phyloP scores from a whole-genome alignment of 2,888 invertebrate genomes.

The Acrocera orbiculus region DNA sequence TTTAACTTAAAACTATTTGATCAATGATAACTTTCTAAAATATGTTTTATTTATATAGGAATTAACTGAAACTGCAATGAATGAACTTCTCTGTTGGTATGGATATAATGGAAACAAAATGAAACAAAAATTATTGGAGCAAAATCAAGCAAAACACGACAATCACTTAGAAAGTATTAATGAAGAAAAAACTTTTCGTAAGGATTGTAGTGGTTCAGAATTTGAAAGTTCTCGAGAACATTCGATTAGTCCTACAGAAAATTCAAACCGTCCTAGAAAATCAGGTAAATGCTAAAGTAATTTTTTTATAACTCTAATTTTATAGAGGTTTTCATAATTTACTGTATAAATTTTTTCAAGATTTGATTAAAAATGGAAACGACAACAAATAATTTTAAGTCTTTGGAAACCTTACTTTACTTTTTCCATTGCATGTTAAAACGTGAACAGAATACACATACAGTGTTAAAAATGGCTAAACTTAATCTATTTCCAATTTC shows the following conservation, averaged over 20 bases:
- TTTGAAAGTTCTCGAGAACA: conserved; percentile 30
- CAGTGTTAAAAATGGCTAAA: too few relatives aligned
- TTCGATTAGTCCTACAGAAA: conserved; percentile 25
- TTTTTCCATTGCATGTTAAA: too few relatives aligned
- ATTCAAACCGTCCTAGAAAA: neutral
- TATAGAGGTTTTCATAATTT: neutral
- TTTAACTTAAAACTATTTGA: too few relatives aligned
- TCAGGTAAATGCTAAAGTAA: too few relatives aligned
- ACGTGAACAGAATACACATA: too few relatives aligned
- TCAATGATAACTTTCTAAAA: too few relatives aligned
- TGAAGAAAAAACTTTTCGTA: conserved; percentile 7
- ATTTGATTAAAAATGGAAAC: neutral
- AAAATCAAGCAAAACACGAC: conserved; percentile 6
- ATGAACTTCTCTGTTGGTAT: conserved; percentile 81
- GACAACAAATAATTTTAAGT: too few relatives aligned
- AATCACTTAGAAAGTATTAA: conserved; percentile 3
- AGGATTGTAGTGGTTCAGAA: conserved; percentile 24
- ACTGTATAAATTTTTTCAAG: neutral
- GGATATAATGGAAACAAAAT: conserved; percentile 62
- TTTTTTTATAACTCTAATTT: neutral
- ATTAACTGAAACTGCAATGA: conserved; percentile 84
- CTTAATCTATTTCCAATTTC: too few relatives aligned
- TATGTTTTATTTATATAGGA: conserved; percentile 46
- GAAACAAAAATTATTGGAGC: conserved; percentile 22
- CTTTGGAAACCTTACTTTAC: too few relatives aligned